Evolutionary conservation across 2,797 vertebrate genomes (phyloP), one percentile per base, ranked within the genome.

Genomic region (Sciurus vulgaris): DNA sequence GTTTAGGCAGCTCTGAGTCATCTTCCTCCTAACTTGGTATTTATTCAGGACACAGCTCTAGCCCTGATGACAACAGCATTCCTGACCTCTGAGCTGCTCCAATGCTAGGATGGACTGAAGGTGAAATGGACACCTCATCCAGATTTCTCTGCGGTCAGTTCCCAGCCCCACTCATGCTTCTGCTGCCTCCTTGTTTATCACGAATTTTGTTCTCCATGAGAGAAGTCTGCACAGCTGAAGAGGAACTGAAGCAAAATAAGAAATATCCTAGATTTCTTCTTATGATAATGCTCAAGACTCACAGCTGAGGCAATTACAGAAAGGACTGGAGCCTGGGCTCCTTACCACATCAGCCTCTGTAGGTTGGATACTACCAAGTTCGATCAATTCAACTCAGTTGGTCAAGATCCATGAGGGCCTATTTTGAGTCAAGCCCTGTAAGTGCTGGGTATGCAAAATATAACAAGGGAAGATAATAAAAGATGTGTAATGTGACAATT

Each of bases 1-100:
- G 97, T 90, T 96, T 96, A 96, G 94, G 97, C 97, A 97, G 96
- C 94, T 97, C 96, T 82, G 97, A 96, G 59, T 56, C 83, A 97
- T 97, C 86, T 94, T 97, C 89, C 93, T 97, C 94, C 59, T 88
- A 91, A 93, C 78, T 95, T 97, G 91, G 18, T 41, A 95, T 97
- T 98, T 95, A 94, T 97, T 97, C 96, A 91, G 86, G 65, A 86
- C 92, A 73, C 30, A 49, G 94, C 92, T 96, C 96, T 83, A 94
- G 96, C 51, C 67, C 90, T 67, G 95, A 95, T 95, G 96, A 97
- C 96, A 97, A 88, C 95, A 96, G 96, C 97, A 97, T 97, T 97
- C 95, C 92, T 97, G 93, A 97, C 96, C 96, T 97, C 95, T 97
- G 95, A 98, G 92, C 67, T 94, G 91, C 59, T 78, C 95, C 51